Base-by-base conservation (phyloP, 2,888 invertebrate genomes). In the Alsophila aescularia region DNA sequence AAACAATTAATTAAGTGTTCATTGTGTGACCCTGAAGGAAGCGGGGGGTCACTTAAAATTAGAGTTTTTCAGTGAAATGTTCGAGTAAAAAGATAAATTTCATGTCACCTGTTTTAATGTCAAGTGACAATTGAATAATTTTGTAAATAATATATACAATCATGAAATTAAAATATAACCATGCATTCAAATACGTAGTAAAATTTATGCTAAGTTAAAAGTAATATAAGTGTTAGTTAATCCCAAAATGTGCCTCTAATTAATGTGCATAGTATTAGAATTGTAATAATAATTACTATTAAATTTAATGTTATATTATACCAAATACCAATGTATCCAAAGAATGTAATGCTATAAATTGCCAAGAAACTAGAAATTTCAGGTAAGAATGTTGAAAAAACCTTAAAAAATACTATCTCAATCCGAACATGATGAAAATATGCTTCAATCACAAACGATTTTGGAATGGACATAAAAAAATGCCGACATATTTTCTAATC, bases 171-270 rank as follows among this genome's bases (percentile, higher is more conserved):
- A 12, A 7, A 2, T 41, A 21, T n/a, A 39, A 1, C 4, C 15
- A 24, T 36, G 4, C 24, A 48, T 48, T 14, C 0, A 40, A 48
- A 24, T 12, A 21, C n/a, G 21, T 48, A 36, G 40, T 15, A 40
- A 31, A 21, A n/a, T n/a, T 40, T 70, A 65, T 60, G 31, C 36
- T 69, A 48, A 64, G 55, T 7, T 52, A 16, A 70, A 37, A 40
- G 10, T 66, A 41, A 60, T 69, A 16, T 72, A 37, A 40, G 10
- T 66, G 41, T 61, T 69, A 69, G 54, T 49, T 61, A 69, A 66
- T 59, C 69, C 73, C 72, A 64, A 61, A 71, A 73, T 67, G 72
- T 72, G 72, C 72, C 72, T 72, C 66, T 61, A 65, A 70, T 65
- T 63, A 66, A 45, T 58, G 62, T 56, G 51, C 45, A 37, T 54